These are phyloP conservation scores for Artemia sp. DNA, from an alignment of 2,888 invertebrate species.

Conservation along the genomic window DNA sequence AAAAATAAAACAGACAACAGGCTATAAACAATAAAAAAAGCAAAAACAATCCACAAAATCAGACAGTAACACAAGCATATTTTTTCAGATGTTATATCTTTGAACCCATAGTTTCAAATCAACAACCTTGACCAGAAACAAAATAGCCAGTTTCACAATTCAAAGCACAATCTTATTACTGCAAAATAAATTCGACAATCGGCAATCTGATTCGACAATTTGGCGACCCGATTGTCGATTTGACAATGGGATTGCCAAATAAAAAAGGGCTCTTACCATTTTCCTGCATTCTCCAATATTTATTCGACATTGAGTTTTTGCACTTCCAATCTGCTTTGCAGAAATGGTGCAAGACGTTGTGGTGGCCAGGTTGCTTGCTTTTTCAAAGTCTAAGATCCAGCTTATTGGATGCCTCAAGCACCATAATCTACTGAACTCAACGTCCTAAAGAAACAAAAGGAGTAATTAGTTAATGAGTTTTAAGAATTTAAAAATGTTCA, in stretches of 20 bases:
- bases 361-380: background rate
- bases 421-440: conserved; percentile 11
- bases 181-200: no score
- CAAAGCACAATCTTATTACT: no score
- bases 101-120: no score
- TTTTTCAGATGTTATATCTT: no score
- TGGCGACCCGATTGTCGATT: no score
- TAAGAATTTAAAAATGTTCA: no score
- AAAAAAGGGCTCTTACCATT: background rate
- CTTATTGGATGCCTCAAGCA: background rate
- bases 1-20: background rate
- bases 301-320: conserved; percentile 14
- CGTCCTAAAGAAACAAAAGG: background rate
- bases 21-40: background rate
- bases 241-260: no score
- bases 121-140: no score
- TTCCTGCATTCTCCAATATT: background rate
- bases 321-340: background rate
- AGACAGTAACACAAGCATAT: background rate
- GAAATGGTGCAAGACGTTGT: background rate
- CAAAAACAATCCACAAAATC: background rate
- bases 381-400: background rate
- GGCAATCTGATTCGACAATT: no score
- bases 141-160: no score
- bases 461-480: no score